Percentiles rank a stretch among this genome's conserved stretches.
These are phyloP conservation scores for Isichthys henryi DNA, from an alignment of 2,113 vertebrate species.

Conservation along the genomic window DNA sequence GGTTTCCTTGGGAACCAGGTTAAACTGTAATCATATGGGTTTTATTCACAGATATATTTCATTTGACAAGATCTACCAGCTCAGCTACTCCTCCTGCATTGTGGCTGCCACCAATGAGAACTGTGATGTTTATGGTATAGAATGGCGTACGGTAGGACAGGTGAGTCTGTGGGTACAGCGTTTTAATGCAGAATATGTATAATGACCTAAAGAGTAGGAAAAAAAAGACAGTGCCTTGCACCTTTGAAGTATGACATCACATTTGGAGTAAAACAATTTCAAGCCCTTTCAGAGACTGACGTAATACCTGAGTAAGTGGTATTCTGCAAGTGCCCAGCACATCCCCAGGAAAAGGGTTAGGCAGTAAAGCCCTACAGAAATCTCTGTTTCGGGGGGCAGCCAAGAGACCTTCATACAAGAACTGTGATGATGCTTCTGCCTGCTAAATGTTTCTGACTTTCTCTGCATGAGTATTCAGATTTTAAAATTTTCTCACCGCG, in stretches of 20 bases:
- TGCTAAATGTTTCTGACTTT: not conserved
- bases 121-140: not conserved
- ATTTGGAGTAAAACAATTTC: not conserved
- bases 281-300: not conserved
- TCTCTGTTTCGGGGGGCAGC: not conserved
- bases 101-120: not conserved
- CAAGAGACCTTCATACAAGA: not conserved
- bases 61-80: slow-evolving; percentile 12
- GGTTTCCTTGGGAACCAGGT: slow-evolving; percentile 7
- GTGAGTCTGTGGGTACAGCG: not conserved
- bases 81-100: not conserved
- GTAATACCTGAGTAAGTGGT: not conserved
- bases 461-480: not conserved
- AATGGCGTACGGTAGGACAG: not conserved
- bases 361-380: not conserved
- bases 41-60: not conserved
- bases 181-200: not conserved
- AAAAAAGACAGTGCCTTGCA: not conserved
- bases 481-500: slow-evolving; percentile 7
- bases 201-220: not conserved
- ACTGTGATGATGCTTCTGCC: not conserved
- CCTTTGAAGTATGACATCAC: not conserved
- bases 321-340: not conserved
- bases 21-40: slow-evolving; percentile 15
- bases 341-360: not conserved